Base-by-base conservation (phyloP, 2,888 invertebrate genomes). In the Eristalinus aeneus region DNA sequence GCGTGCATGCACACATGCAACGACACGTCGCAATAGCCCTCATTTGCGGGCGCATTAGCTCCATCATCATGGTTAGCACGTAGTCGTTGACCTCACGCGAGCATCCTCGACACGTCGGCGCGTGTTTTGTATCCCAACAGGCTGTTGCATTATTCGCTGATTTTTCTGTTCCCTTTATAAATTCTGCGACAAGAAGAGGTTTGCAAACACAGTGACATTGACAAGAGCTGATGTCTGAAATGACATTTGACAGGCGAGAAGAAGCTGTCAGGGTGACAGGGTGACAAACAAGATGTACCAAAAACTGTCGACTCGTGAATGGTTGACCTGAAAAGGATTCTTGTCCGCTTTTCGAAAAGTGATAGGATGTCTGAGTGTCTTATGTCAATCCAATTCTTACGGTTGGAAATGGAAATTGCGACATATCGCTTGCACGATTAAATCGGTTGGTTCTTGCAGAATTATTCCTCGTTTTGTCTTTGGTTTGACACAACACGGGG, bases 61-160 rank as follows among this genome's bases (percentile, higher is more conserved):
- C 34, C 36, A 64, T 16, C 61, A 69, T 77, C 27, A 63, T 20
- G 53, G 46, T 23, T 53, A 34, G 32, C 27, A 23, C 69, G 61
- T 63, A 69, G 76, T 69, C 76, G 53, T 69, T 77, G 76, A 77
- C 69, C 76, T 69, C 63, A 54, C 34, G 36, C 76, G 54, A 63
- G 46, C 67, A 68, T 76, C 68, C 54, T 77, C 68, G 69, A 63
- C 69, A 69, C 69, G 63, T 69, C 20, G 68, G 53, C 63, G 53
- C 60, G 32, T 76, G 75, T 53, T 75, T 69, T 63, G 68, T 76
- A 69, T 63, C 69, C 53, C 11, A 76, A 31, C 61, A n/a, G 31
- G 39, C 74, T 34, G 72, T 58, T 12, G 39, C 32, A 22, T 56
- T 56, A 22, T 10, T 22, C 4, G 0, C 10, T 56, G 1, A 3